Percentiles rank a stretch among this genome's conserved stretches.
These are phyloP conservation scores for Arenicola marina DNA, from an alignment of 2,888 invertebrate genomes.

Conservation along the genomic window DNA sequence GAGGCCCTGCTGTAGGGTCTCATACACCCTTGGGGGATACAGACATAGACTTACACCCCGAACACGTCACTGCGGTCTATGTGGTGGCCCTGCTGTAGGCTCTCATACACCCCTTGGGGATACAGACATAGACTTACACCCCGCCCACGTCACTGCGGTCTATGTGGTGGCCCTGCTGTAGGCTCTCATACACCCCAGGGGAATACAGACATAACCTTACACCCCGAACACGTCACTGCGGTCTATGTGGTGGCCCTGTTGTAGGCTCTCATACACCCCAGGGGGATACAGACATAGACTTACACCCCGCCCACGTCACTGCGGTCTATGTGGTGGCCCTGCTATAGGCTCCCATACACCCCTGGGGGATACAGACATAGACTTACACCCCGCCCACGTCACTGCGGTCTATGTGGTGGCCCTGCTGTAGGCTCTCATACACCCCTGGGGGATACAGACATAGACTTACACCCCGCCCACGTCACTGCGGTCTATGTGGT, in stretches of 20 bases:
- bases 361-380: no score
- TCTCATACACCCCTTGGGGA: constrained; percentile 63
- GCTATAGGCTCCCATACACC: constrained; percentile 67
- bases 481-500: constrained; percentile 68
- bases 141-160: constrained; percentile 71
- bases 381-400: constrained; percentile 75
- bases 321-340: constrained; percentile 66
- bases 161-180: constrained; percentile 68
- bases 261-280: constrained; percentile 66
- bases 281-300: no score
- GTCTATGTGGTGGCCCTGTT: constrained; percentile 67
- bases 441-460: no score
- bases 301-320: constrained; percentile 72
- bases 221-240: constrained; percentile 70
- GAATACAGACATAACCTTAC: no score
- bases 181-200: constrained; percentile 64
- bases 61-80: constrained; percentile 71
- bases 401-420: constrained; percentile 66
- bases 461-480: no score
- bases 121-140: no score
- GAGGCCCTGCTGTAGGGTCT: constrained; percentile 68
- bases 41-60: no score
- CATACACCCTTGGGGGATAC: no score
- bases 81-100: constrained; percentile 67
- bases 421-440: constrained; percentile 68